phyloP scores from a whole-genome alignment of 2,113 vertebrate species.

The Phocoena sinus region DNA sequence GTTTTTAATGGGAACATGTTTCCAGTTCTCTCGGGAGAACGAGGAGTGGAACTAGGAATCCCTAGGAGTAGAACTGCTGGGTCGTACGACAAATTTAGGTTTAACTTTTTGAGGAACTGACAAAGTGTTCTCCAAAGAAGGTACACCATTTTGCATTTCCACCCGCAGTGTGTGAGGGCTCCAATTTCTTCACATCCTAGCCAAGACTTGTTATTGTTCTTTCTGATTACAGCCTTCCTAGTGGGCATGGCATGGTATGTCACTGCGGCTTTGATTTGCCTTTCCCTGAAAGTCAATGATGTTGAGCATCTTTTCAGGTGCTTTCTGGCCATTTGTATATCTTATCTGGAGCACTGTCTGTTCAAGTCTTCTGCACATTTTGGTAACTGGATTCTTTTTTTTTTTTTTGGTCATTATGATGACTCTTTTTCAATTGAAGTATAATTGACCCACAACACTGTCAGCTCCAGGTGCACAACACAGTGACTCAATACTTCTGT shows the following conservation, averaged over 20 bases:
- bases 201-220: background rate
- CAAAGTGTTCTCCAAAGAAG: background rate
- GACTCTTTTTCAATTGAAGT: background rate
- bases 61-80: background rate
- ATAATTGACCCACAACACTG: background rate
- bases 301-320: background rate
- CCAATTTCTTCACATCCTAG: background rate
- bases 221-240: background rate
- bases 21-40: background rate
- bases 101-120: slow-evolving; percentile 13
- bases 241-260: background rate
- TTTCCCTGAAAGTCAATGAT: background rate
- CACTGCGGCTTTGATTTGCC: background rate
- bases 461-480: background rate
- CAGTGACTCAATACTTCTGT: background rate
- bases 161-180: background rate
- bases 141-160: background rate
- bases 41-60: background rate
- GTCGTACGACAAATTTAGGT: background rate
- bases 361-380: background rate
- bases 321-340: background rate
- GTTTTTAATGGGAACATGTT: background rate
- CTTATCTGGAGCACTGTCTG: background rate
- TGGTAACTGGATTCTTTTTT: background rate
- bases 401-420: background rate